A percentile compares a stretch with the other conserved stretches of the same genome.
Evolutionary conservation across 2,797 vertebrate species (phyloP).

Genomic region (Ficedula albicollis): DNA sequence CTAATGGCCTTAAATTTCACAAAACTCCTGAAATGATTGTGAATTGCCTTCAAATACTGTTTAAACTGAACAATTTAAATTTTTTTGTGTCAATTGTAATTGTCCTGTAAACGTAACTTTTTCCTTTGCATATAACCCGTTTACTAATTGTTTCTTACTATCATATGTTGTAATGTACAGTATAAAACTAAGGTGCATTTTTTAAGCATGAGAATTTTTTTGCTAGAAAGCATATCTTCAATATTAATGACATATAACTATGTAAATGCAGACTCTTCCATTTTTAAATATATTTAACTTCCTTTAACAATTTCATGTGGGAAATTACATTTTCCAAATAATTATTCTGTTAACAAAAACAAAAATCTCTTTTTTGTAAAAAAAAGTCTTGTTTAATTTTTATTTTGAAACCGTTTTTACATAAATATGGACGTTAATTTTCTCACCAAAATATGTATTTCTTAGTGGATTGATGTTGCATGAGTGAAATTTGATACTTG

Average conservation of each 20-base stretch:
- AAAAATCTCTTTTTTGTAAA: background rate
- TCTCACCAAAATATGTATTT: conserved; percentile 54
- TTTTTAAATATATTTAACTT: conserved; percentile 91
- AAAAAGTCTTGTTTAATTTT: conserved; percentile 43
- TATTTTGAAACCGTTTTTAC: conserved; percentile 44
- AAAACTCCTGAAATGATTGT: conserved; percentile 88
- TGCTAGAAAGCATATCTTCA: conserved; percentile 69
- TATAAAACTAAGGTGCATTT: conserved; percentile 73
- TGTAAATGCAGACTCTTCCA: conserved; percentile 85
- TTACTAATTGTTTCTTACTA: conserved; percentile 77
- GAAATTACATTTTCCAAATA: conserved; percentile 37
- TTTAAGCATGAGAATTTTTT: conserved; percentile 82
- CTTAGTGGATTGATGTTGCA: conserved; percentile 56
- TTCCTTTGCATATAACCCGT: conserved; percentile 73
- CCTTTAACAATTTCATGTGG: conserved; percentile 72
- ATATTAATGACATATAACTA: conserved; percentile 80
- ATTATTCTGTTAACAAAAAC: conserved; percentile 12
- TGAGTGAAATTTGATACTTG: conserved; percentile 61
- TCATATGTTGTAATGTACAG: conserved; percentile 73
- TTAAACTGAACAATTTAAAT: conserved; percentile 71
- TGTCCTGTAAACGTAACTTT: conserved; percentile 83
- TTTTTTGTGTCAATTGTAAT: conserved; percentile 87
- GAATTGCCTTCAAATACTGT: conserved; percentile 89
- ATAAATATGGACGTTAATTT: conserved; percentile 52
- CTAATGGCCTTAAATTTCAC: conserved; percentile 99